Percentiles rank a stretch among this genome's conserved stretches.
phyloP scores from a whole-genome alignment of 2,888 invertebrate species.

The Hedya salicella region DNA sequence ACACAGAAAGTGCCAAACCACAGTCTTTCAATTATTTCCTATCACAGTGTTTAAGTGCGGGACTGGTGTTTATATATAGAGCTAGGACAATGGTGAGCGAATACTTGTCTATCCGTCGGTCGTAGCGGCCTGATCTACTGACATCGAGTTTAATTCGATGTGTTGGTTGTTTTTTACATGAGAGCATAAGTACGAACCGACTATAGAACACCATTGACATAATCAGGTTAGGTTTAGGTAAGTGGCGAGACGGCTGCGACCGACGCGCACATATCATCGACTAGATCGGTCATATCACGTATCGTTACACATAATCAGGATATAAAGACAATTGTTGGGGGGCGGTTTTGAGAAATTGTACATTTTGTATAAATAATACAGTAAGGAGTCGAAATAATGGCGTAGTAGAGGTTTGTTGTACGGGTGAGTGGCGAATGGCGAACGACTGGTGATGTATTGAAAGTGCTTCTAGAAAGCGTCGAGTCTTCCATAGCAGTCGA shows the following conservation, averaged over 20 bases:
- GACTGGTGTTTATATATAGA: slow-evolving; percentile 52
- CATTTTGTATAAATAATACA: slow-evolving; percentile 83
- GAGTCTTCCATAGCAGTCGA: slow-evolving; percentile 85
- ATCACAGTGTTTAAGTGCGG: slow-evolving; percentile 50
- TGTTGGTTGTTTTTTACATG: slow-evolving; percentile 9
- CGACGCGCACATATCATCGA: slow-evolving; percentile 53
- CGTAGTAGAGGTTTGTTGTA: slow-evolving; percentile 68
- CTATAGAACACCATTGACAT: background rate
- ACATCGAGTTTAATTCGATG: background rate
- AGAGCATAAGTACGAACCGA: slow-evolving; percentile 31
- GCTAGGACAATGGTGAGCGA: slow-evolving; percentile 67
- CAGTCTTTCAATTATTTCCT: slow-evolving; percentile 54
- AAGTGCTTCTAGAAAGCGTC: slow-evolving; percentile 83
- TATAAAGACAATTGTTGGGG: slow-evolving; percentile 59
- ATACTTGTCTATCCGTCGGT: slow-evolving; percentile 53
- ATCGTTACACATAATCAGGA: slow-evolving; percentile 64
- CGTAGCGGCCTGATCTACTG: slow-evolving; percentile 57
- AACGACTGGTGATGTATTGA: slow-evolving; percentile 79
- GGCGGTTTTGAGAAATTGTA: slow-evolving; percentile 81
- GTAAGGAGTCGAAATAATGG: slow-evolving; percentile 79
- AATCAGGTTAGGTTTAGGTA: slow-evolving; percentile 40
- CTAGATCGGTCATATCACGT: slow-evolving; percentile 49
- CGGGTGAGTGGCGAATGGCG: slow-evolving; percentile 67
- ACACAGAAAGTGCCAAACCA: slow-evolving; percentile 77
- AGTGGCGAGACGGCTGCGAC: slow-evolving; percentile 59